Conservation (phyloP, 2,888 invertebrate species). For the Ectobius pallidus region DNA sequence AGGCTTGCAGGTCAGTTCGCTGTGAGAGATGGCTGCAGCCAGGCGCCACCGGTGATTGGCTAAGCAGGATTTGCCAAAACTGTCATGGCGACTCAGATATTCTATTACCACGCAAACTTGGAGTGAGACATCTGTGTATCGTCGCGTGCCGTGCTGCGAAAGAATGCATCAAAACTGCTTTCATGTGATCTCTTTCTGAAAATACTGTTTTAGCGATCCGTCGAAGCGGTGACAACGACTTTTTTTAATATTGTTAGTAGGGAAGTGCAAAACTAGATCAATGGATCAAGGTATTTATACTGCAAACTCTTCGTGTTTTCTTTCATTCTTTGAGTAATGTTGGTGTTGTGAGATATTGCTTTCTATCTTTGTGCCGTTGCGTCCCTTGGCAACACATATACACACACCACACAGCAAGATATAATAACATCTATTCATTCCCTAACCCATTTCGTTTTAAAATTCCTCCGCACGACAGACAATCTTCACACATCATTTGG, state of each 20-base stretch:
- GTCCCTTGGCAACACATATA: slow-evolving; percentile 5
- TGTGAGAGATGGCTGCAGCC: slow-evolving; percentile 28
- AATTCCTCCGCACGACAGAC: too few relatives aligned
- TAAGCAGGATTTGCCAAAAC: slow-evolving; percentile 22
- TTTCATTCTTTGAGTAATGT: slow-evolving; percentile 9
- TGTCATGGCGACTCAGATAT: slow-evolving; percentile 23
- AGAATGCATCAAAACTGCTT: neutral
- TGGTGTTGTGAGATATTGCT: slow-evolving; percentile 23
- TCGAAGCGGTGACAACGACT: slow-evolving; percentile 8
- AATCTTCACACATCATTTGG: too few relatives aligned
- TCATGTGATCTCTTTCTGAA: neutral
- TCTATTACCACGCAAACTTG: slow-evolving; percentile 11
- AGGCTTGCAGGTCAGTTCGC: slow-evolving; percentile 4
- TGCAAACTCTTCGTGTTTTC: slow-evolving; percentile 18
- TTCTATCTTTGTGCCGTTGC: slow-evolving; percentile 9
- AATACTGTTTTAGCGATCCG: neutral
- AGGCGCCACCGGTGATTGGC: slow-evolving; percentile 27
- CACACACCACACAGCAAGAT: slow-evolving; percentile 6
- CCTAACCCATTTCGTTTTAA: neutral
- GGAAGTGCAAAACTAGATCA: slow-evolving; percentile 21
- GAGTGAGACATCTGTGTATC: neutral
- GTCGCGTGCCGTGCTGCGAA: neutral
- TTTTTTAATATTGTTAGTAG: slow-evolving; percentile 13
- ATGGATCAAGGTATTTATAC: slow-evolving; percentile 28
- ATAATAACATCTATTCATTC: neutral